These are phyloP conservation scores for Peromyscus nudipes DNA, from an alignment of 2,797 vertebrate genomes.

Conservation along the genomic window DNA sequence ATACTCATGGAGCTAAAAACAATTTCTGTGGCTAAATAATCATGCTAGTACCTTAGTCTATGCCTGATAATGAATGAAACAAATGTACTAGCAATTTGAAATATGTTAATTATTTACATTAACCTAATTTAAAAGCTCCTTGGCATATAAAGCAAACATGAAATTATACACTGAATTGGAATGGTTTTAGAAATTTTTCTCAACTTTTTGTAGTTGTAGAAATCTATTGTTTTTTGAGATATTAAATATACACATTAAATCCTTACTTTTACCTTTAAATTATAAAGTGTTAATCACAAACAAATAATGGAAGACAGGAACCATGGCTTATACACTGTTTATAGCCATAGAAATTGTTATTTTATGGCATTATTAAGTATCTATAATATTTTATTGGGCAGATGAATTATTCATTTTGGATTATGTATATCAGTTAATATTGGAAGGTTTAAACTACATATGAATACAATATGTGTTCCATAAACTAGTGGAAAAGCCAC, in stretches of 20 bases:
- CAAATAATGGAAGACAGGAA: not conserved
- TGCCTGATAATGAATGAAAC: not conserved
- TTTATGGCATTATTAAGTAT: conserved; percentile 70
- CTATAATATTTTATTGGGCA: conserved; percentile 59
- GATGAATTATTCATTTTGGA: conserved; percentile 76
- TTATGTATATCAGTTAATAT: conserved; percentile 67
- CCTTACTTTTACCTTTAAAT: conserved; percentile 13
- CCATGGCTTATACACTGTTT: not conserved
- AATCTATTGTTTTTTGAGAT: conserved; percentile 17
- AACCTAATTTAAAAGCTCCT: not conserved
- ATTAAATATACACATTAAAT: conserved; percentile 6
- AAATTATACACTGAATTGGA: not conserved
- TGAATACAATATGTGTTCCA: conserved; percentile 49
- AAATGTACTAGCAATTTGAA: conserved; percentile 1
- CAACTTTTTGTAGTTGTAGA: not conserved
- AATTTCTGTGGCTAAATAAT: conserved; percentile 67
- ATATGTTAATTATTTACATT: not conserved
- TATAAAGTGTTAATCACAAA: conserved; percentile 15
- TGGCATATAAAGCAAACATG: not conserved
- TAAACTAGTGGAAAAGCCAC: conserved; percentile 43
- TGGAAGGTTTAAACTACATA: conserved; percentile 63
- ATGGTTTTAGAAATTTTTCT: conserved; percentile 13
- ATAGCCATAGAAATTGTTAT: conserved; percentile 19
- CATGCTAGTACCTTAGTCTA: not conserved
- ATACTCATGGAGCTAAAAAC: conserved; percentile 52